phyloP scores from a whole-genome alignment of 1,140 invertebrate species.

The Zaprionus africanus region DNA sequence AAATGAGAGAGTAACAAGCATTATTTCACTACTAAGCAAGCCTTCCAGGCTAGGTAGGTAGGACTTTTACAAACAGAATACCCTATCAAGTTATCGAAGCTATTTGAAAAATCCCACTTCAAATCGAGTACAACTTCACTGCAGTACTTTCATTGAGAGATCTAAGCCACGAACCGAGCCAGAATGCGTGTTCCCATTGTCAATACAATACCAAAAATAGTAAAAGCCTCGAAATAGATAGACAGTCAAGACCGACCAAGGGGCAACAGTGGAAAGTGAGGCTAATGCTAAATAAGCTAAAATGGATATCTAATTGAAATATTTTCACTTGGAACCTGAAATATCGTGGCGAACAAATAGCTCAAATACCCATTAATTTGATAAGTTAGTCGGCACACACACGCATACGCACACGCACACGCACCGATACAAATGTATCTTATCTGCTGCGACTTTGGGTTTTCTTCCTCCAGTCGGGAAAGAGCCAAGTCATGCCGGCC shows the following conservation, averaged over 20 bases:
- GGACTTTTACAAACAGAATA: too few relatives aligned
- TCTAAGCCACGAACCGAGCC: too few relatives aligned
- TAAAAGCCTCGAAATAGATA: not conserved
- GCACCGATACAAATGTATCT: slow-evolving; percentile 21
- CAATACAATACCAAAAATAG: not conserved
- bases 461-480: not conserved
- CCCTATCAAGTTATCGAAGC: not conserved
- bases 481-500: slow-evolving; percentile 39
- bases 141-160: not conserved
- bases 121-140: not conserved
- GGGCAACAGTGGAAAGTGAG: not conserved
- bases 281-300: slow-evolving; percentile 5
- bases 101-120: not conserved
- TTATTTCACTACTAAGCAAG: too few relatives aligned
- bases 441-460: slow-evolving; percentile 35
- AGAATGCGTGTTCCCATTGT: too few relatives aligned
- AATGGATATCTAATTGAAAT: slow-evolving; percentile 13
- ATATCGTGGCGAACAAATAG: not conserved
- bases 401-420: not conserved
- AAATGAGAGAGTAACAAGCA: too few relatives aligned
- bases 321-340: not conserved
- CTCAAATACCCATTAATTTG: slow-evolving; percentile 23
- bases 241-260: not conserved
- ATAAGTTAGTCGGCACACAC: slow-evolving; percentile 1
- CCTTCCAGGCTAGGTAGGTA: too few relatives aligned